Base-by-base conservation (phyloP, 1,140 invertebrate species). In the Hesperophylax magnus region DNA sequence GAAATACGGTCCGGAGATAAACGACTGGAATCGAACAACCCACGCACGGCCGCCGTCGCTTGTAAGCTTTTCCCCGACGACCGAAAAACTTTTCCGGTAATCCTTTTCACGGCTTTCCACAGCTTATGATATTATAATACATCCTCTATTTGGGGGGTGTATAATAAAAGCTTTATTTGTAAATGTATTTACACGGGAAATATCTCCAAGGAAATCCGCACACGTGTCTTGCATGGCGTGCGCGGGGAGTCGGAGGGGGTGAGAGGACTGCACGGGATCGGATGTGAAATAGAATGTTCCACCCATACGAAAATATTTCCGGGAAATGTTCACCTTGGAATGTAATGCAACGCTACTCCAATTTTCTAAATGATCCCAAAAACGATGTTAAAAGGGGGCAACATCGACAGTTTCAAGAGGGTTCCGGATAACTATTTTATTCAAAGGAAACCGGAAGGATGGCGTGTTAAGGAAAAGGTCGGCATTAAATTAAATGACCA, bases 51-150 rank as follows among this genome's bases (percentile, higher is more conserved):
- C 20, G 18, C 24, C 15, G 65, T 1, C 65, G 17, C 47, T 1
- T 39, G 11, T 72, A 24, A 53, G 52, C 52, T 18, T 52, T 31
- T 54, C 52, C 69, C 17, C 39, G 69, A 54, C 1, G 1, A 2
- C 11, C 39, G 39, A 67, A 71, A 69, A 72, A 72, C 69, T 72
- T 72, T 53, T 17, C 52, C 69, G 11, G 69, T 72, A 72, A 72
- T 72, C 69, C 69, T 72, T 72, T 53, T 56, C 69, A 22, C 69
- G 69, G 69, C 47, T 72, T 72, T 72, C 14, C 52, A 24, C 47
- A 15, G 69, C 69, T 53, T 27, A 53, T 27, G 69, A 72, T 72
- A 72, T 72, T 72, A 56, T 52, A 67, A 24, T 53, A 54, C 69
- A 11, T 22, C 47, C 47, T 39, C 34, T 47, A 47, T 47, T 47